A percentile compares a stretch with the other conserved stretches of the same genome.
phyloP scores from a whole-genome alignment of 2,797 vertebrate genomes.

The Enteromius trimaculatus region DNA sequence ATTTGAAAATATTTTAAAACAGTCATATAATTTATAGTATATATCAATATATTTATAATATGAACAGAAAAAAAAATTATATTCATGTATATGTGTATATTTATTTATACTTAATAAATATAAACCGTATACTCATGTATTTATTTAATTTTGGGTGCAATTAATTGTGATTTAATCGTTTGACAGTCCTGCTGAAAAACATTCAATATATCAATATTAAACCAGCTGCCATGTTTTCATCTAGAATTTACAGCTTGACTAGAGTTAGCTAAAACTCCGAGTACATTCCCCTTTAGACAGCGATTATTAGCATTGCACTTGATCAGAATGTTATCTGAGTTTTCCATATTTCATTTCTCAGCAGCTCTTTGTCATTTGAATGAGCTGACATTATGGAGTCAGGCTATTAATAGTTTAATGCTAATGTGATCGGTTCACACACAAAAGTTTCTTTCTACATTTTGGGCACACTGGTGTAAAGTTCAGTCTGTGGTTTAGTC shows the following conservation, averaged over 20 bases:
- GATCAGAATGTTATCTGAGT: conserved; percentile 1
- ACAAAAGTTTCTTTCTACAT: conserved; percentile 58
- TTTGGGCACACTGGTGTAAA: conserved; percentile 19
- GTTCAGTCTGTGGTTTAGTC: conserved; percentile 31
- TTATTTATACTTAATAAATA: no score
- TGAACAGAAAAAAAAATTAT: no score
- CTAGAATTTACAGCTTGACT: not conserved
- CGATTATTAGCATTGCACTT: conserved; percentile 5
- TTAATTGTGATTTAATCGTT: no score
- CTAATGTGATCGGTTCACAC: conserved; percentile 42
- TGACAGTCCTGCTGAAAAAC: no score
- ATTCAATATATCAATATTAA: not conserved
- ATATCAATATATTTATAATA: no score
- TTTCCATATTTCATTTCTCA: conserved; percentile 27
- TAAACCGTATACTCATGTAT: no score
- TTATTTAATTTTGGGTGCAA: no score
- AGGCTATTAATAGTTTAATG: conserved; percentile 57
- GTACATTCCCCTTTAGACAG: not conserved
- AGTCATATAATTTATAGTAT: no score
- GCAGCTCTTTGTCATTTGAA: conserved; percentile 37
- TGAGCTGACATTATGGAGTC: conserved; percentile 49
- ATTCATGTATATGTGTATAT: no score
- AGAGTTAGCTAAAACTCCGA: not conserved
- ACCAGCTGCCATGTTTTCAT: not conserved
- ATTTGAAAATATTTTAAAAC: no score